Percentiles rank a stretch among this genome's conserved stretches.
phyloP scores from a whole-genome alignment of 2,113 vertebrate genomes.

The Potamarius usumacintae region DNA sequence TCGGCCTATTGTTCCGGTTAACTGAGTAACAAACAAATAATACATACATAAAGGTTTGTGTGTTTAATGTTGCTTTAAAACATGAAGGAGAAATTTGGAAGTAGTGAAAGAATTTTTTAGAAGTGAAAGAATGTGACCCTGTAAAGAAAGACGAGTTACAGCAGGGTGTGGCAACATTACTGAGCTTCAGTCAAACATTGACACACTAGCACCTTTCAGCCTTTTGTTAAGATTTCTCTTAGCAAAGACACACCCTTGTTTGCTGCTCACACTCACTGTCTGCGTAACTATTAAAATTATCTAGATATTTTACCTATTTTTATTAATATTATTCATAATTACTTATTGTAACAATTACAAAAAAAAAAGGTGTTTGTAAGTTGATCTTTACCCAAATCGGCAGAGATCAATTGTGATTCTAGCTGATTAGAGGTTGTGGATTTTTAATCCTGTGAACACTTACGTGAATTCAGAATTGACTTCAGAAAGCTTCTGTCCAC shows the following conservation, averaged over 20 bases:
- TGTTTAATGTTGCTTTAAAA: neutral
- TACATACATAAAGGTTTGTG: neutral
- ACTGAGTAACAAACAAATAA: neutral
- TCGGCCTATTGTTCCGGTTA: neutral
- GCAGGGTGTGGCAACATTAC: slow-evolving; percentile 11
- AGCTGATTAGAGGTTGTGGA: neutral
- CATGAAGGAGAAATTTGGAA: too few species aligned
- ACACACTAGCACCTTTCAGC: neutral
- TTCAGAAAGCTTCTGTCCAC: neutral
- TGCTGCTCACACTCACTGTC: neutral
- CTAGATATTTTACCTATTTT: neutral
- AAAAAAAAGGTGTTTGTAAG: neutral
- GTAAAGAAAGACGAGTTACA: neutral
- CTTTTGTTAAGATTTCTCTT: neutral
- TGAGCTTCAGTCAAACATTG: neutral
- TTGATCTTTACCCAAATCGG: neutral
- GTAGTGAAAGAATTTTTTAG: too few species aligned
- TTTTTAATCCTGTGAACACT: neutral
- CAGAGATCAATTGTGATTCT: too few species aligned
- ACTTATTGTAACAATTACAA: neutral
- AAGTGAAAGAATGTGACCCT: slow-evolving; percentile 29
- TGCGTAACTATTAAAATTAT: neutral
- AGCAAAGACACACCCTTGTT: slow-evolving; percentile 28
- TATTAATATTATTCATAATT: too few species aligned
- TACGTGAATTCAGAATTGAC: neutral